Base-by-base conservation (phyloP, 1,140 invertebrate species). In the Solen grandis region DNA sequence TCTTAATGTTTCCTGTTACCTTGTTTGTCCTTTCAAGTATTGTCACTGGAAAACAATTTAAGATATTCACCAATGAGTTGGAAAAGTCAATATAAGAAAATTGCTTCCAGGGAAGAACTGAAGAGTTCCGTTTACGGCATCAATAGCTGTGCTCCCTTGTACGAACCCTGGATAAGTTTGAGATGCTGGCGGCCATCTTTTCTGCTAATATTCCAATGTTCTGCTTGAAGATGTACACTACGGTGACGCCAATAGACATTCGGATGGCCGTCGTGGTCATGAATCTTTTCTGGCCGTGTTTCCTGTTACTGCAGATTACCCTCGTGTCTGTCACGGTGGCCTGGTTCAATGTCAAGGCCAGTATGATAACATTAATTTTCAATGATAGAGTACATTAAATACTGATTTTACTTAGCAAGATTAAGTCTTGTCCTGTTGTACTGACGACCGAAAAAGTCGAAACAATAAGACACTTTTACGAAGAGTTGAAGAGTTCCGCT, bases 161-260 rank as follows among this genome's bases (percentile, higher is more conserved):
- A 2, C 25, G 33, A 35, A 78, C 29, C 31, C 59, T 78, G 22
- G 65, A 78, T 38, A 50, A 33, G 33, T 55, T 69, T 33, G 68
- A 59, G 1, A 69, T 78, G 65, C 41, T 78, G 27, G 75, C 75
- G 25, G 75, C 65, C 1, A 33, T 69, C 10, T 78, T 50, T 60
- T n/a, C n/a, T 19, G 75, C 75, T 19, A 78, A 78, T 69, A 69
- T 78, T 60, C 75, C 75, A 29, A 78, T 78, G 75, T 78, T 78
- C 41, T 78, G 75, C 33, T 36, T 78, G 8, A 65, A 68, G 10
- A 52, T 78, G 35, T 78, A 78, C 54, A 78, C 75, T 0, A 57
- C 69, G 52, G 65, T 78, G n/a, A 68, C 63, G 2, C 57, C 75
- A 13, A 38, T 78, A 8, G 52, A 68, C 16, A 68, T 78, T 25